A percentile compares a stretch with the other conserved stretches of the same genome.
These are phyloP conservation scores for Gryon sp. DNA, from an alignment of 1,140 invertebrate species.

Conservation along the genomic window DNA sequence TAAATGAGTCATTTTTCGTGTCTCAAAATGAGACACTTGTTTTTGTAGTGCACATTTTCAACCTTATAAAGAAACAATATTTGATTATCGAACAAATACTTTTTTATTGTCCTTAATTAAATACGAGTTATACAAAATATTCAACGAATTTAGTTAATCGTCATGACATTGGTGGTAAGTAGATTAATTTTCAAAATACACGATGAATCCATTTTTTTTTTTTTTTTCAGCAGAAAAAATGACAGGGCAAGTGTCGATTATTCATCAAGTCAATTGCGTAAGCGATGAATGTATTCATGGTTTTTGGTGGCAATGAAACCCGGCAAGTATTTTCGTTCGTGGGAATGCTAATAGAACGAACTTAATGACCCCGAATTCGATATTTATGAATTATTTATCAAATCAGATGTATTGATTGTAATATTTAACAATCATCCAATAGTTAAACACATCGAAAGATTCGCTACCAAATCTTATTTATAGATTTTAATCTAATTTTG, in stretches of 20 bases:
- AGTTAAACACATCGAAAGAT: no score
- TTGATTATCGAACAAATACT: no score
- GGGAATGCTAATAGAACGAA: conserved; percentile 54
- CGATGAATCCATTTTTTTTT: conserved; percentile 15
- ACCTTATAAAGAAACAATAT: no score
- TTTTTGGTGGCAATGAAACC: conserved; percentile 49
- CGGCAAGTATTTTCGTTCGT: conserved; percentile 26
- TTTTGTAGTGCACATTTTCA: no score
- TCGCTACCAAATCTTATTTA: no score
- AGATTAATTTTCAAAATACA: conserved; percentile 8
- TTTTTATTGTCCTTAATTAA: no score
- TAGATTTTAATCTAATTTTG: no score
- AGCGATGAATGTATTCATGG: conserved; percentile 60
- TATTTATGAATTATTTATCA: conserved; percentile 45
- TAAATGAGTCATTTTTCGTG: no score
- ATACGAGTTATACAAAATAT: no score
- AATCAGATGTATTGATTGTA: background rate
- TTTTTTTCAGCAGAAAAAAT: conserved; percentile 18
- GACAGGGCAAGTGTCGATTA: conserved; percentile 60
- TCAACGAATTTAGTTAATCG: no score
- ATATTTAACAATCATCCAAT: conserved; percentile 2
- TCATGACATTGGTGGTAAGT: no score
- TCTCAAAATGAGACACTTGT: no score
- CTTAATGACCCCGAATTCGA: conserved; percentile 64
- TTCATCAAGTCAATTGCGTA: conserved; percentile 54